Evolutionary conservation across 2,113 vertebrate genomes (phyloP).

Genomic region (Tor tambroides): DNA sequence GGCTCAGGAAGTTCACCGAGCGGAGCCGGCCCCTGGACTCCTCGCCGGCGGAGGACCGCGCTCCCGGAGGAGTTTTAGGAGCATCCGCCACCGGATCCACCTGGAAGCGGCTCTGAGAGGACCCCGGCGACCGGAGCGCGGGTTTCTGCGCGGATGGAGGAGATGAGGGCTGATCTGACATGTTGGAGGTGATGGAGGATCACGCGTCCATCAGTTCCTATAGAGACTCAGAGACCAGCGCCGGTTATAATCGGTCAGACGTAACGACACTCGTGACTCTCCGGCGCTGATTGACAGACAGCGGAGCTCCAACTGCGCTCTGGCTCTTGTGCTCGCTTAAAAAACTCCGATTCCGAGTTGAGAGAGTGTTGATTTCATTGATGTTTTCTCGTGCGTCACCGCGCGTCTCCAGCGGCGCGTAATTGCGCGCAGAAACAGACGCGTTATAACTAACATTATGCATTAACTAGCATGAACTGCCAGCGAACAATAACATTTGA

Average conservation of each 20-base stretch:
- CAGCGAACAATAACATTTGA: neutral
- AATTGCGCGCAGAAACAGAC: neutral
- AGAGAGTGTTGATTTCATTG: neutral
- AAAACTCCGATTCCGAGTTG: neutral
- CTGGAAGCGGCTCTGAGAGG: conserved; percentile 87
- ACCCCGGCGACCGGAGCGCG: conserved; percentile 69
- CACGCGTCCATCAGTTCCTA: neutral
- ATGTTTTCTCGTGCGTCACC: neutral
- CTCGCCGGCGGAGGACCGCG: conserved; percentile 59
- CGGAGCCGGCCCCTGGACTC: conserved; percentile 87
- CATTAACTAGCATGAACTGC: too few species aligned
- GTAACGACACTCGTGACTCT: conserved; percentile 50
- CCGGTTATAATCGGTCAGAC: neutral
- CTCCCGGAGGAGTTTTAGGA: conserved; percentile 2
- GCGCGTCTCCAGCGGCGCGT: neutral
- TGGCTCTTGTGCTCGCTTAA: neutral
- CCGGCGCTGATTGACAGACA: neutral
- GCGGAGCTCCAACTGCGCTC: neutral
- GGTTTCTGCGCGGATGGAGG: conserved; percentile 65
- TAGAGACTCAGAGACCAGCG: neutral
- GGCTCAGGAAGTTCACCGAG: conserved; percentile 88
- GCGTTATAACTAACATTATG: neutral
- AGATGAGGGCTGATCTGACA: conserved; percentile 55
- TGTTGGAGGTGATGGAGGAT: conserved; percentile 8
- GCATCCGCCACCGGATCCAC: conserved; percentile 87